Evolutionary conservation across 2,888 invertebrate species (phyloP), one percentile per base, ranked within the genome.

Genomic region (Acanthosepion esculentum): DNA sequence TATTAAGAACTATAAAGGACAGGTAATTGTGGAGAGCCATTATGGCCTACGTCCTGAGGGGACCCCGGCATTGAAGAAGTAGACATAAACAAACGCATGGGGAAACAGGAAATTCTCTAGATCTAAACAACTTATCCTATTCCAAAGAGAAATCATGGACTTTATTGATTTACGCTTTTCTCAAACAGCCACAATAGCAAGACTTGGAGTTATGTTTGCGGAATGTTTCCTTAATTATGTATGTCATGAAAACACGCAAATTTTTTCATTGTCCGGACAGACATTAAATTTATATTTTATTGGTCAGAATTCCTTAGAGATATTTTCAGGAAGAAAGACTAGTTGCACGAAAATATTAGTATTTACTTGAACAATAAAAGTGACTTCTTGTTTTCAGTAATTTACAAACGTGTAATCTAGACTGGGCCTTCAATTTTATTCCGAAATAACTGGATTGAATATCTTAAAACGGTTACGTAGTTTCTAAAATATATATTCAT

Each of bases 221-320:
- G 12, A 78, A 78, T n/a, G 12, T 78, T 78, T 78, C n/a, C 12
- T 78, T 78, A 33, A 78, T 78, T 78, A 78, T 78, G 12, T 78
- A 78, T 78, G 78, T 18, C 78, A n/a, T 78, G 78, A 78, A n/a
- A 78, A n/a, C 33, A 15, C 12, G 18, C n/a, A 15, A 15, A n/a
- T 0, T n/a, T n/a, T 78, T 15, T 5, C n/a, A 15, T n/a, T n/a
- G 78, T 78, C 15, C 12, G 12, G n/a, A 10, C 3, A n/a, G 78
- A 78, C 78, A 78, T 78, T 78, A 78, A 78, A 78, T n/a, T 78
- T n/a, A n/a, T 78, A 78, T 33, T 78, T 78, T 33, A 78, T n/a
- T 15, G 78, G 78, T 33, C n/a, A 78, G 78, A 33, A 78, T 78
- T 78, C n/a, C 78, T 33, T 8, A 8, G 78, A n/a, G 78, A 78